Evolutionary conservation across 2,888 invertebrate genomes (phyloP).

Genomic region (Meta bourneti): DNA sequence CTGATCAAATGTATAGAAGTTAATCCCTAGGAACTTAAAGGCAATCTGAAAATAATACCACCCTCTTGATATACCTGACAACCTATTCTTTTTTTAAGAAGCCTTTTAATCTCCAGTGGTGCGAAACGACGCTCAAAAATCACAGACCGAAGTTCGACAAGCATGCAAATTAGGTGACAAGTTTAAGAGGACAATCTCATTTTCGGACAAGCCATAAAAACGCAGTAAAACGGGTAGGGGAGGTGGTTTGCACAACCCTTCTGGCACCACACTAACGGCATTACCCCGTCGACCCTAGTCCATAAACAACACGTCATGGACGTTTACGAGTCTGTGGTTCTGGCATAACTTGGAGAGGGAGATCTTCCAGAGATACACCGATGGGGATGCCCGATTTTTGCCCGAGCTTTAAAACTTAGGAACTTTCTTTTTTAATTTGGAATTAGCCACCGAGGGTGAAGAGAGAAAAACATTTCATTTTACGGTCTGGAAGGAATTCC

Average conservation of each 20-base stretch:
- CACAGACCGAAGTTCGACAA: constrained; percentile 56
- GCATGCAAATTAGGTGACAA: constrained; percentile 75
- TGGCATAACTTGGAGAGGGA: constrained; percentile 6
- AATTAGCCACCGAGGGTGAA: constrained; percentile 31
- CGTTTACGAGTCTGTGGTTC: constrained; percentile 70
- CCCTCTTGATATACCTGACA: neutral
- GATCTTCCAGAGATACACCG: constrained; percentile 37
- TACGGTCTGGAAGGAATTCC: constrained; percentile 38
- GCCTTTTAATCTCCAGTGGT: constrained; percentile 8
- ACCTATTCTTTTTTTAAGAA: neutral
- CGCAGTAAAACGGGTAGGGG: constrained; percentile 49
- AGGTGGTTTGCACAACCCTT: constrained; percentile 45
- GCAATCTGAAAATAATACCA: neutral
- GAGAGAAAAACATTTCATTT: constrained; percentile 50
- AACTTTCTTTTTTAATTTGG: constrained; percentile 66
- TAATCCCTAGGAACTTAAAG: neutral
- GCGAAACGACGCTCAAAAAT: constrained; percentile 17
- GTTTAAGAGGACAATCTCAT: constrained; percentile 74
- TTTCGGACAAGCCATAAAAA: constrained; percentile 74
- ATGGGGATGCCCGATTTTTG: constrained; percentile 37
- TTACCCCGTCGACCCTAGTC: constrained; percentile 56
- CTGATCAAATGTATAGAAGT: neutral
- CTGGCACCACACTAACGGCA: constrained; percentile 53
- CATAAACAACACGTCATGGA: constrained; percentile 70
- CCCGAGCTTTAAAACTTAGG: constrained; percentile 7